phyloP scores from a whole-genome alignment of 2,797 vertebrate genomes.

The Pachyuromys duprasi region DNA sequence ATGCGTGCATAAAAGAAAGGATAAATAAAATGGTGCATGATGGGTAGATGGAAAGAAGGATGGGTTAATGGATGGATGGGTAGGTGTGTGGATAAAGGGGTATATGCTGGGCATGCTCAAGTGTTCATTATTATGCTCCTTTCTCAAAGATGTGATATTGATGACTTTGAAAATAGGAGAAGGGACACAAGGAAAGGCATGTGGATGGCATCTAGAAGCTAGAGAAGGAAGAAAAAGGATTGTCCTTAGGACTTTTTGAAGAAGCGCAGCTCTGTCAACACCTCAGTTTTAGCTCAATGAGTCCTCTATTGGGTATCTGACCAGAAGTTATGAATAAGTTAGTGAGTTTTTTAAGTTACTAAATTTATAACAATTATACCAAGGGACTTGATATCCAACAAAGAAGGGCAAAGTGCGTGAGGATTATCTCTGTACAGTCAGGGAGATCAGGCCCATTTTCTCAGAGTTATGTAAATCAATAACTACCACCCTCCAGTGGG shows the following conservation, averaged over 20 bases:
- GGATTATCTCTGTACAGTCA: neutral
- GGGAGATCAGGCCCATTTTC: neutral
- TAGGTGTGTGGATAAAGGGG: no score
- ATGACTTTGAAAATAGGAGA: neutral
- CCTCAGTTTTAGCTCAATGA: neutral
- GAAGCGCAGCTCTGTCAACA: no score
- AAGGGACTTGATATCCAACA: neutral
- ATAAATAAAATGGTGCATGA: rapidly evolving
- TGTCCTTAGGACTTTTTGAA: neutral
- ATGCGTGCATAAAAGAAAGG: rapidly evolving
- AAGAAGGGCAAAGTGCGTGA: neutral
- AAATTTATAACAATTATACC: no score
- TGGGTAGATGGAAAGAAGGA: rapidly evolving
- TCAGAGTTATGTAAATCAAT: neutral
- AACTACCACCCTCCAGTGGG: neutral
- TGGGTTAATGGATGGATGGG: no score
- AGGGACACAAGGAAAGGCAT: neutral
- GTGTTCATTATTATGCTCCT: neutral
- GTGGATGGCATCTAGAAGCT: neutral
- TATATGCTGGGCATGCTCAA: neutral
- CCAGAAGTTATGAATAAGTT: neutral
- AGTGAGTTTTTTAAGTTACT: neutral
- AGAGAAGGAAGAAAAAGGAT: no score
- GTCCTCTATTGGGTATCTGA: neutral
- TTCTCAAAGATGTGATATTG: neutral